Conservation (phyloP, 1,140 invertebrate species). For the Drosophila nigrodunni region DNA sequence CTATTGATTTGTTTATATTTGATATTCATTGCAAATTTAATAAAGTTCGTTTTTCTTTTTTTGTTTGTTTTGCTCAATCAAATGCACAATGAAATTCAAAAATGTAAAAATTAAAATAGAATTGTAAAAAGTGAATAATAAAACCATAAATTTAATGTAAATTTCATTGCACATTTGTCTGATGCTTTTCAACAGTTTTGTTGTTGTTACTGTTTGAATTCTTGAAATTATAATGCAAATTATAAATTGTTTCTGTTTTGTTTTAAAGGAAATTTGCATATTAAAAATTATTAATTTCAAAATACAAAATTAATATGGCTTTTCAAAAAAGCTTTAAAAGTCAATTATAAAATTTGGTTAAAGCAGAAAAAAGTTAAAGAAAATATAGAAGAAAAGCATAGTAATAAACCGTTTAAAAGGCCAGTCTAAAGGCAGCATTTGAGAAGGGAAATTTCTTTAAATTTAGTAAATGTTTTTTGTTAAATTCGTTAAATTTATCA, state of each 20-base stretch:
- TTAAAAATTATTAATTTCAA: conserved; percentile 34
- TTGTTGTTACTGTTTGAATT: conserved; percentile 18
- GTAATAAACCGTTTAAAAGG: conserved; percentile 23
- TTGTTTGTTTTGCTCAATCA: conserved; percentile 22
- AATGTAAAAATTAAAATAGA: conserved; percentile 10
- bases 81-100: conserved; percentile 46
- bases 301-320: conserved; percentile 73
- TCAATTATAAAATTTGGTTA: conserved; percentile 56
- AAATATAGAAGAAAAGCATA: background rate
- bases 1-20: conserved; percentile 24
- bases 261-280: conserved; percentile 29
- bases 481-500: conserved; percentile 74
- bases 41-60: conserved; percentile 13
- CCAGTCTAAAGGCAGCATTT: conserved; percentile 41
- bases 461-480: conserved; percentile 28
- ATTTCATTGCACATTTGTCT: conserved; percentile 59
- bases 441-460: background rate
- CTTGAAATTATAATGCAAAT: conserved; percentile 48
- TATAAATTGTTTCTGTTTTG: conserved; percentile 10
- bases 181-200: conserved; percentile 23
- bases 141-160: conserved; percentile 4
- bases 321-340: conserved; percentile 82
- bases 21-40: conserved; percentile 41
- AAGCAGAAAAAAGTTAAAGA: conserved; percentile 15
- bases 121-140: conserved; percentile 7